Conservation (phyloP, 1,140 invertebrate genomes). For the Leptopilina boulardi region DNA sequence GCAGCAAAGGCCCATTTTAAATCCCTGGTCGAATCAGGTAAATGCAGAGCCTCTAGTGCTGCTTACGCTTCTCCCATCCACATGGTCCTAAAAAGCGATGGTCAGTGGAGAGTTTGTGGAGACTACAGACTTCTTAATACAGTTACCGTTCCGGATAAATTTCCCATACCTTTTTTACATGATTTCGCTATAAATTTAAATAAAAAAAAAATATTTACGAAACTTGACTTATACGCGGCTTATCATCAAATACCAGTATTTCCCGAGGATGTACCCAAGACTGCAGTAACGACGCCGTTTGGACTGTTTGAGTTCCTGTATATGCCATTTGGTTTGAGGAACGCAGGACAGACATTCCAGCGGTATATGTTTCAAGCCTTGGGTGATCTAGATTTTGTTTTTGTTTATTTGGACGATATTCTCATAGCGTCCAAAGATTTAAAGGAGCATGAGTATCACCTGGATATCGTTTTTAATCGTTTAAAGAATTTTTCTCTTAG, state of each 20-base stretch:
- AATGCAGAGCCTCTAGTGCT: constrained; percentile 39
- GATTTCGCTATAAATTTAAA: background rate
- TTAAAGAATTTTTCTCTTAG: background rate
- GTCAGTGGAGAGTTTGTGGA: constrained; percentile 61
- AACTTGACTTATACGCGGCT: background rate
- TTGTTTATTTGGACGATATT: constrained; percentile 33
- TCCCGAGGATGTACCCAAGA: constrained; percentile 3
- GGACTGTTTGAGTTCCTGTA: constrained; percentile 6
- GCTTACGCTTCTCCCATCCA: constrained; percentile 69
- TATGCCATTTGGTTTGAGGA: constrained; percentile 23
- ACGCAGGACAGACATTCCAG: constrained; percentile 31
- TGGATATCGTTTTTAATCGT: background rate
- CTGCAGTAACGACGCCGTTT: constrained; percentile 29
- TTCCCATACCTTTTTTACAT: constrained; percentile 1
- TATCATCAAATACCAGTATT: constrained; percentile 30
- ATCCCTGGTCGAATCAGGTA: background rate
- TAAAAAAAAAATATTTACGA: constrained; percentile 18
- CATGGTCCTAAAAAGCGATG: constrained; percentile 67
- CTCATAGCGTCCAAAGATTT: background rate
- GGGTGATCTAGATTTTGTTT: constrained; percentile 9
- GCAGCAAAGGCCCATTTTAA: constrained; percentile 32
- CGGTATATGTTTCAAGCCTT: constrained; percentile 15
- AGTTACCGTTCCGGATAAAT: constrained; percentile 35
- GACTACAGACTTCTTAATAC: constrained; percentile 68
- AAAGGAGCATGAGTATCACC: constrained; percentile 16